Evolutionary conservation across 2,888 invertebrate genomes (phyloP), one percentile per base, ranked within the genome.

Genomic region (Lepeophtheirus nordmannii): DNA sequence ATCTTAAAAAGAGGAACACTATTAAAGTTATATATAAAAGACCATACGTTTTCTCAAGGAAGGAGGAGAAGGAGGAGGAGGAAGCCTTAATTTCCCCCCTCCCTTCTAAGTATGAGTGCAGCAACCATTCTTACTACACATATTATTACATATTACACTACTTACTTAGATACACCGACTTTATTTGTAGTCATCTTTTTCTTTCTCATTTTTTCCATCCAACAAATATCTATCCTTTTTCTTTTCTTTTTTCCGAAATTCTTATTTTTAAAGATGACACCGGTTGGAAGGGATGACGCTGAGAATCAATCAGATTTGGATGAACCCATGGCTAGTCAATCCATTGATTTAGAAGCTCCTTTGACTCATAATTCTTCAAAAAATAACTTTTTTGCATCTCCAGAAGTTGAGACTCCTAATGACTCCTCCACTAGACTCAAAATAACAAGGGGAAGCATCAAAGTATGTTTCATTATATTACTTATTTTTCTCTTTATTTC

Each of bases 351-450:
- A 38, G 61, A 67, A 30, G 61, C 69, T 46, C 68, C 69, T 58
- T 68, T 71, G 40, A 69, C 70, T n/a, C 82, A 90, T 71, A 85
- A 86, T 73, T 89, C 89, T 72, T 89, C 89, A 68, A 86, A 85
- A 72, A 86, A 83, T 72, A 90, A 89, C 78, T 85, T 91, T 78
- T 90, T 89, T 80, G 67, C 68, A 66, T 17, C 66, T 65, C 59
- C 69, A 8, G 60, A 66, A 10, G 66, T 14, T 12, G 53, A 60
- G 10, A n/a, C 57, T 17, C n/a, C 58, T 17, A 58, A 58, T 10
- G 40, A 62, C 9, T 39, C 67, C 3, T 30, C n/a, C n/a, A n/a
- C 30, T 30, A 30, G 30, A 30, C 30, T 30, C 30, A 57, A 67
- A 67, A 30, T 30, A 30, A 30, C 30, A 30, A 14, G 53, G 53